Conservation (phyloP, 2,113 vertebrate genomes). For the Notiomystis cincta region DNA sequence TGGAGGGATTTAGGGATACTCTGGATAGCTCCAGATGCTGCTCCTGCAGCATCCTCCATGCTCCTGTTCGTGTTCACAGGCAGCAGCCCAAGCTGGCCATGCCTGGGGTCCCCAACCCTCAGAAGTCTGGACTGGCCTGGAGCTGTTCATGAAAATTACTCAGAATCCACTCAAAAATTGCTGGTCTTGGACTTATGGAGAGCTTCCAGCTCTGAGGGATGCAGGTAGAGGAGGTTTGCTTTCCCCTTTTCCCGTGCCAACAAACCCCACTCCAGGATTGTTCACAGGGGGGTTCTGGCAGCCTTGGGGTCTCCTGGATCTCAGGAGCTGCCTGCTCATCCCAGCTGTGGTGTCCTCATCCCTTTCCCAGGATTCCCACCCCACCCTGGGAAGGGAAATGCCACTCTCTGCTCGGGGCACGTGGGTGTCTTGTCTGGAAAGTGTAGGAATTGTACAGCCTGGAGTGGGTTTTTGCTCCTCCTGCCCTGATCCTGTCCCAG, state of each 20-base stretch:
- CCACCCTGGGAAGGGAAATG: background rate
- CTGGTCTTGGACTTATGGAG: background rate
- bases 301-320: background rate
- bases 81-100: background rate
- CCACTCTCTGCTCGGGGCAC: background rate
- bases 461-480: background rate
- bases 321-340: background rate
- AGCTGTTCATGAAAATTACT: background rate
- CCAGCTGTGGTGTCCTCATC: background rate
- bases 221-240: background rate
- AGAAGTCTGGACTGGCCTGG: background rate
- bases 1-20: background rate
- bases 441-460: background rate
- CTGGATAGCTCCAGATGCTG: background rate
- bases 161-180: background rate
- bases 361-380: background rate
- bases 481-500: background rate
- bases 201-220: background rate
- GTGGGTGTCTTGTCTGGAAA: background rate
- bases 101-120: background rate
- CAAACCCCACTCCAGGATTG: accelerated
- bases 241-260: background rate
- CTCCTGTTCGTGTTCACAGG: background rate
- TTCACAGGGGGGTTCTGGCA: background rate
- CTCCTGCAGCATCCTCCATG: background rate